These are phyloP conservation scores for Climacteris rufus DNA, from an alignment of 2,113 vertebrate genomes.

Conservation along the genomic window DNA sequence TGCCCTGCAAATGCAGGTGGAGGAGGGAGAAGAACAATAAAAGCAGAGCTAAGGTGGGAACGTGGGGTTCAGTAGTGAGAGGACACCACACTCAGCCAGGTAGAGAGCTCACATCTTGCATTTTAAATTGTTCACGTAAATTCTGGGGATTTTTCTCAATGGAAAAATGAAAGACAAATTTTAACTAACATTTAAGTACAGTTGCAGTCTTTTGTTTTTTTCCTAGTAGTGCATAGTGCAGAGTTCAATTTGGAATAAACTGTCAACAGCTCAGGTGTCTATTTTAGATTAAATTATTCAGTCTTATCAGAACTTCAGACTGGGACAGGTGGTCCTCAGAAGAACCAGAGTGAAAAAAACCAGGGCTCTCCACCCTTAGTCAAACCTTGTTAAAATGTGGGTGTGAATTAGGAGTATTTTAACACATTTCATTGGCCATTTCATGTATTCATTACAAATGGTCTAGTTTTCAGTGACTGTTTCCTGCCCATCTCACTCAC, in stretches of 20 bases:
- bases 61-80: background rate
- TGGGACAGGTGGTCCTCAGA: background rate
- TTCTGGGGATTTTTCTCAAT: background rate
- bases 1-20: background rate
- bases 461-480: background rate
- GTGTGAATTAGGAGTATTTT: background rate
- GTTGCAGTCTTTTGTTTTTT: background rate
- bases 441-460: background rate
- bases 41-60: background rate
- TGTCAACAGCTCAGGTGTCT: background rate
- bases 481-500: background rate
- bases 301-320: background rate
- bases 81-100: background rate
- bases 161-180: background rate
- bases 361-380: background rate
- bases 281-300: background rate
- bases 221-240: rapidly evolving
- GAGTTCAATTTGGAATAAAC: background rate
- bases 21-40: background rate
- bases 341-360: background rate
- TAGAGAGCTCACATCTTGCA: background rate
- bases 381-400: background rate
- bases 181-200: background rate
- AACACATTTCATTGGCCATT: background rate
- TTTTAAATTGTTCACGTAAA: background rate